Base-by-base conservation (phyloP, 2,797 vertebrate species). In the Amblyraja radiata region DNA sequence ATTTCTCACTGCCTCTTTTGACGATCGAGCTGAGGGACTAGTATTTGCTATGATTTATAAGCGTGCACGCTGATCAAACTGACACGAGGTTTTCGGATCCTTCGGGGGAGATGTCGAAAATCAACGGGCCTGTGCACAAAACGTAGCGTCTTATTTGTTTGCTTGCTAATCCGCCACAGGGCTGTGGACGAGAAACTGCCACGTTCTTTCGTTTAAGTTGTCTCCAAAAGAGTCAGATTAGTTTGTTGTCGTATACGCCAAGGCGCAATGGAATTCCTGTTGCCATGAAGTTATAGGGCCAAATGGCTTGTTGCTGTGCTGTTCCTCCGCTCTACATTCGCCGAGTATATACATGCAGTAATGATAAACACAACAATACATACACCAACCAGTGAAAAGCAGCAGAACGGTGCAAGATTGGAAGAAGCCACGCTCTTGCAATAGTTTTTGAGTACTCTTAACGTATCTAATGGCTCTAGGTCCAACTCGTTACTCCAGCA, bases 31-130 rank as follows among this genome's bases (percentile, higher is more conserved):
- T 18, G 16, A 92, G 36, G 36, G 23, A 46, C 73, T 28, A 54
- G 16, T 76, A 10, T 6, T 54, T 13, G 58, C 71, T 23, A 28
- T 74, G 16, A 92, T 28, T 54, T 14, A 36, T 32, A 32, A 32
- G n/a, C 25, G 16, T 83, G 92, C 65, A 93, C 93, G 93, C n/a
- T 68, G 94, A 74, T 73, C 93, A 94, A 94, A 93, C 77, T 93
- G 76, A 94, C n/a, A 93, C 63, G 77, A 90, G 74, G 76, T 94
- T 68, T 88, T 58, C 73, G 58, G 93, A 32, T 92, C 68, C 68
- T 54, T 28, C 8, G 4, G 90, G 90, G 90, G 73, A 18, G 3
- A 46, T n/a, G 90, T 13, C 21, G 36, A 58, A 36, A 46, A 36
- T 21, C 54, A 71, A 76, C 25, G 36, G 71, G 46, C 88, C 65